Percentiles rank a stretch among this genome's conserved stretches.
Evolutionary conservation across 2,888 invertebrate species (phyloP).

Genomic region (Phalera bucephala): DNA sequence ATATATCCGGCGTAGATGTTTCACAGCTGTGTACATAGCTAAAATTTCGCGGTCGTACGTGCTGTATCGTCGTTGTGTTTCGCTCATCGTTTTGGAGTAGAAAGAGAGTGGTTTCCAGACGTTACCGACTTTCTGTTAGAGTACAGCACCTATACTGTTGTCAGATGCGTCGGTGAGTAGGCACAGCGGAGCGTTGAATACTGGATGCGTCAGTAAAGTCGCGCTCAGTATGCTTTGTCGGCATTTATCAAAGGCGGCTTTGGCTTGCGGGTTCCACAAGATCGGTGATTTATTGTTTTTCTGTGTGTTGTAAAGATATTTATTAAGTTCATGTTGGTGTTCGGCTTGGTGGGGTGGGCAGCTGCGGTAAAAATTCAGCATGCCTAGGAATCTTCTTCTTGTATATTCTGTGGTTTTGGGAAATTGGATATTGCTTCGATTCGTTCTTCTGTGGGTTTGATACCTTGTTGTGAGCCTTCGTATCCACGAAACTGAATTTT

Average conservation of each 20-base stretch:
- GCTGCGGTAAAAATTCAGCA: constrained; percentile 23
- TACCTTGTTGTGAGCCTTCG: constrained; percentile 10
- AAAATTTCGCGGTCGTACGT: constrained; percentile 24
- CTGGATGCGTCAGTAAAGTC: constrained; percentile 6
- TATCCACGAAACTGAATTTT: constrained; percentile 3
- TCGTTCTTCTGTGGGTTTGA: constrained; percentile 9
- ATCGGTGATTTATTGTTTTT: constrained; percentile 11
- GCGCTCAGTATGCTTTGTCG: constrained; percentile 13
- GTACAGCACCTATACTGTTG: constrained; percentile 16
- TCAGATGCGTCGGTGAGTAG: constrained; percentile 24
- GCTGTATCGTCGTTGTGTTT: constrained; percentile 17
- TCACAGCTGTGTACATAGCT: constrained; percentile 21
- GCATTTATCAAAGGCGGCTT: constrained; percentile 18
- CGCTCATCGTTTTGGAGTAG: constrained; percentile 19
- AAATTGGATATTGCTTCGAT: constrained; percentile 7
- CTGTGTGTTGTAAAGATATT: no score
- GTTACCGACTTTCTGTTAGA: constrained; percentile 13
- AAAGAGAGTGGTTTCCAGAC: constrained; percentile 16
- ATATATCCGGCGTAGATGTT: constrained; percentile 16
- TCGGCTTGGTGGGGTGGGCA: constrained; percentile 13
- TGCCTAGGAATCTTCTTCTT: constrained; percentile 20
- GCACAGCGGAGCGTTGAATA: constrained; percentile 3
- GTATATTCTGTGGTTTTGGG: no score
- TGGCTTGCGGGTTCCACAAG: constrained; percentile 4
- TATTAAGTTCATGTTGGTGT: constrained; percentile 2